Evolutionary conservation across 1,140 invertebrate genomes (phyloP).

Genomic region (Dreissena polymorpha): DNA sequence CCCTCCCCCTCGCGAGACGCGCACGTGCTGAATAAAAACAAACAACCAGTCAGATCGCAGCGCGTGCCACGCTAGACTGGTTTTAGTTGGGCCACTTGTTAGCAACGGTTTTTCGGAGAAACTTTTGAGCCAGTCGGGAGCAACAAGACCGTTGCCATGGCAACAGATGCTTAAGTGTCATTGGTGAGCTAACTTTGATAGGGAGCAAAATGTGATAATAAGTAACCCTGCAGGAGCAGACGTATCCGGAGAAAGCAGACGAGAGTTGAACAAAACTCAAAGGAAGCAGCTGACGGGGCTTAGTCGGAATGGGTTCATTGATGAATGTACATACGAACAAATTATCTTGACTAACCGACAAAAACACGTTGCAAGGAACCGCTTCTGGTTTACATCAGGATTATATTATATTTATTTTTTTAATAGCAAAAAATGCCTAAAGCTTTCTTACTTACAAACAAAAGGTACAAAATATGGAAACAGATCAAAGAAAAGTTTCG

Average conservation of each 20-base stretch:
- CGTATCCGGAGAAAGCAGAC: background rate
- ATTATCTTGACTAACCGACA: background rate
- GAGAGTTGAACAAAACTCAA: background rate
- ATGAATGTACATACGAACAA: background rate
- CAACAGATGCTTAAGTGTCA: slow-evolving; percentile 45
- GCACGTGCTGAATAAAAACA: slow-evolving; percentile 51
- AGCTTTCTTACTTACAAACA: slow-evolving; percentile 53
- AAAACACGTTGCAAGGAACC: too few relatives aligned
- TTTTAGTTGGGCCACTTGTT: slow-evolving; percentile 50
- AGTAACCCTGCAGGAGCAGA: slow-evolving; percentile 13
- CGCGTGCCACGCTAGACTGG: slow-evolving; percentile 30
- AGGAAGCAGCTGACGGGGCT: slow-evolving; percentile 3
- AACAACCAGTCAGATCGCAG: slow-evolving; percentile 52
- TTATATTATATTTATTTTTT: too few relatives aligned
- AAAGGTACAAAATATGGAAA: slow-evolving; percentile 57
- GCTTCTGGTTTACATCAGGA: too few relatives aligned
- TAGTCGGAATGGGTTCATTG: slow-evolving; percentile 4
- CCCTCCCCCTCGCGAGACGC: slow-evolving; percentile 49
- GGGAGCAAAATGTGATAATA: slow-evolving; percentile 52
- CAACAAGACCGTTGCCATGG: slow-evolving; percentile 52
- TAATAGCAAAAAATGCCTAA: slow-evolving; percentile 43
- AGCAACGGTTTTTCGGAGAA: slow-evolving; percentile 38
- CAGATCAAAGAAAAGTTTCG: slow-evolving; percentile 50
- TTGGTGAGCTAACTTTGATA: slow-evolving; percentile 37
- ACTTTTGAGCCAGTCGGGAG: slow-evolving; percentile 44